A percentile compares a stretch with the other conserved stretches of the same genome.
phyloP scores from a whole-genome alignment of 2,888 invertebrate species.

The Drosophila percnosoma region DNA sequence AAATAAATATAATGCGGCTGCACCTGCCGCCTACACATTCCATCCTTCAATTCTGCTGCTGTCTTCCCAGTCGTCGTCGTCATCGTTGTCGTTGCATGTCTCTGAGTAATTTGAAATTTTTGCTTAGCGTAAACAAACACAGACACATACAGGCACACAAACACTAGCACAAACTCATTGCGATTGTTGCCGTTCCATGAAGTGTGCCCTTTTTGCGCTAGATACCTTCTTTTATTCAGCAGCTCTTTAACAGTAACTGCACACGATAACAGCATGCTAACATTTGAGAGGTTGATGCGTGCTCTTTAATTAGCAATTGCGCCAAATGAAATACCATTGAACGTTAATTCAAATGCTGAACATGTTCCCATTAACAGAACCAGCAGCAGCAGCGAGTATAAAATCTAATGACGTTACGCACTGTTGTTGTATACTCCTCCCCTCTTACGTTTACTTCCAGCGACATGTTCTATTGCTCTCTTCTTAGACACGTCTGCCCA shows the following conservation, averaged over 20 bases:
- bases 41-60: neutral
- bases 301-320: slow-evolving; percentile 60
- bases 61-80: slow-evolving; percentile 6
- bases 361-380: slow-evolving; percentile 63
- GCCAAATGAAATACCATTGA: slow-evolving; percentile 70
- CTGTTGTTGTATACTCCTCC: neutral
- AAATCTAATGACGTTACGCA: slow-evolving; percentile 38
- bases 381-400: slow-evolving; percentile 23
- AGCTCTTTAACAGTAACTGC: slow-evolving; percentile 21
- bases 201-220: slow-evolving; percentile 42
- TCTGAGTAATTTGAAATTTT: slow-evolving; percentile 60
- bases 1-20: slow-evolving; percentile 14
- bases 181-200: slow-evolving; percentile 19
- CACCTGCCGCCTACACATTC: slow-evolving; percentile 23
- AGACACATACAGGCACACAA: neutral
- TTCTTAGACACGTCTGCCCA: slow-evolving; percentile 6
- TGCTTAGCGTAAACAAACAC: slow-evolving; percentile 28
- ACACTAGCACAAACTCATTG: slow-evolving; percentile 11
- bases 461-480: slow-evolving; percentile 19
- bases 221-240: slow-evolving; percentile 20
- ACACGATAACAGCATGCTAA: slow-evolving; percentile 36
- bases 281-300: slow-evolving; percentile 37
- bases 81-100: slow-evolving; percentile 63
- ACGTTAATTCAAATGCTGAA: slow-evolving; percentile 70
- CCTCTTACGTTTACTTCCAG: slow-evolving; percentile 4